A percentile compares a stretch with the other conserved stretches of the same genome.
These are phyloP conservation scores for Chloroceryle inda DNA, from an alignment of 2,797 vertebrate species.

Conservation along the genomic window DNA sequence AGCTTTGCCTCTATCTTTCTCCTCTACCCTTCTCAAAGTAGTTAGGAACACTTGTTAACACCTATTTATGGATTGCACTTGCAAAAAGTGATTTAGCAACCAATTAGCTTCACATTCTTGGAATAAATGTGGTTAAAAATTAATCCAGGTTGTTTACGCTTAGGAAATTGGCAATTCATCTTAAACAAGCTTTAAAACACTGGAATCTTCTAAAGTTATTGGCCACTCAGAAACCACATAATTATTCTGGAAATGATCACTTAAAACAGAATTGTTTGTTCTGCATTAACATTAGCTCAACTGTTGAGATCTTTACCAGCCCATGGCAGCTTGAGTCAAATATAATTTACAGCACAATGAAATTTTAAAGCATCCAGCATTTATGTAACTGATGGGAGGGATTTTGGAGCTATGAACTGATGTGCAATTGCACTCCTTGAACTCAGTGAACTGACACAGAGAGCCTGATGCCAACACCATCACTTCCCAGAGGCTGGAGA, in stretches of 20 bases:
- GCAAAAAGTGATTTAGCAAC: background rate
- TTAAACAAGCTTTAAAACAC: background rate
- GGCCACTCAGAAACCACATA: background rate
- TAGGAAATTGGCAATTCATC: background rate
- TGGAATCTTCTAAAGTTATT: background rate
- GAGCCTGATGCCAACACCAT: accelerated
- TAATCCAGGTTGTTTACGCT: background rate
- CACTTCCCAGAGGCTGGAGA: background rate
- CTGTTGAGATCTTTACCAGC: background rate
- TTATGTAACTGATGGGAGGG: background rate
- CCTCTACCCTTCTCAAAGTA: background rate
- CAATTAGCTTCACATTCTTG: background rate
- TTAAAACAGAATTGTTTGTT: background rate
- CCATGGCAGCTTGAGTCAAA: background rate
- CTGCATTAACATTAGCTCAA: background rate
- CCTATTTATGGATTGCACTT: background rate
- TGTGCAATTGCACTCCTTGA: background rate
- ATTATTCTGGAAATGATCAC: background rate
- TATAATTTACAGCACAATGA: background rate
- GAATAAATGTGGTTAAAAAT: background rate
- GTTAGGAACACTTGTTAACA: background rate
- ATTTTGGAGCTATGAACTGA: background rate
- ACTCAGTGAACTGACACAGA: background rate
- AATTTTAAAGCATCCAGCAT: background rate
- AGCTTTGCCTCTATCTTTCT: background rate